Conservation (phyloP, 2,888 invertebrate species). For the Noctua janthina region DNA sequence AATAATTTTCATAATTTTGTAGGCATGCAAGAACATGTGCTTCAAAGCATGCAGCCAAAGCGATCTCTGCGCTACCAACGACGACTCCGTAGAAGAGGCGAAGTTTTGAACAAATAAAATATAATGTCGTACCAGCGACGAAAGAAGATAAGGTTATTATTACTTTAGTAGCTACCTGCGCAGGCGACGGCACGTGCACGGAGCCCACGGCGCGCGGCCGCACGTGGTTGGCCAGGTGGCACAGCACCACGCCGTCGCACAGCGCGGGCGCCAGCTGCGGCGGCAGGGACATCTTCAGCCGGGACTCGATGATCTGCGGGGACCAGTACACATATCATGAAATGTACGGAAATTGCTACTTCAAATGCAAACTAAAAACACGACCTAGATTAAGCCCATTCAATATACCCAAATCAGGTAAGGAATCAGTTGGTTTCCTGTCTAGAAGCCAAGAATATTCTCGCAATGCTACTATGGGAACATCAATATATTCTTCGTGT, state of each 20-base stretch:
- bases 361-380: background rate
- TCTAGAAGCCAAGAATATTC: background rate
- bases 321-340: constrained; percentile 4
- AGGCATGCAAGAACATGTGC: background rate
- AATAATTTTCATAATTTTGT: background rate
- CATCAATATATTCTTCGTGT: background rate
- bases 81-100: too few species aligned
- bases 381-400: background rate
- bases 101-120: too few species aligned
- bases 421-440: background rate
- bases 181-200: constrained; percentile 98
- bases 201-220: constrained; percentile 97
- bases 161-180: constrained; percentile 91
- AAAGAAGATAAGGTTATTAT: background rate
- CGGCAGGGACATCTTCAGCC: constrained; percentile 97
- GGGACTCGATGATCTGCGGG: constrained; percentile 95
- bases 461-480: background rate
- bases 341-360: constrained; percentile 22
- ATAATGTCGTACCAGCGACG: too few species aligned
- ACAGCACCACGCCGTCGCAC: constrained; percentile 97
- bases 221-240: constrained; percentile 98
- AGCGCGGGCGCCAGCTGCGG: constrained; percentile 95
- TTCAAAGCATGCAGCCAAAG: too few species aligned
- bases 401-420: background rate
- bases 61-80: too few species aligned